These are phyloP conservation scores for Ischnus inquisitorius DNA, from an alignment of 2,888 invertebrate species.

Conservation along the genomic window DNA sequence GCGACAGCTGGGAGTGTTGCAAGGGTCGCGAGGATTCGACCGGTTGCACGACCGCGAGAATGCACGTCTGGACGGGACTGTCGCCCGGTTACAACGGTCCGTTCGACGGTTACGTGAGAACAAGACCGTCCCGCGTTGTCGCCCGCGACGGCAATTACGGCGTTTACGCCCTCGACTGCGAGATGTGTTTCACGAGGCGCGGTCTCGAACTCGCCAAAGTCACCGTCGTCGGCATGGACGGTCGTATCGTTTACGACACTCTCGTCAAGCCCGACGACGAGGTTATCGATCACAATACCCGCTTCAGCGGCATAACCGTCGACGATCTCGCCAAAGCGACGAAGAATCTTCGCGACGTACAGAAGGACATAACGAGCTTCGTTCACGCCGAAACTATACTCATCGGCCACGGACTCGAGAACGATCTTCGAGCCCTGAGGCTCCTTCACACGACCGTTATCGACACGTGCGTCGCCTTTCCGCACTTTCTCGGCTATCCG, in stretches of 20 bases:
- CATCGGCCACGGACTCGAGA: slow-evolving; percentile 98
- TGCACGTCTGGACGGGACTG: slow-evolving; percentile 93
- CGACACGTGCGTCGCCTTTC: slow-evolving; percentile 96
- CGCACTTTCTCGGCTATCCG: slow-evolving; percentile 94
- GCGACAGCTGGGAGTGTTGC: slow-evolving; percentile 89
- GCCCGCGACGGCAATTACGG: slow-evolving; percentile 86
- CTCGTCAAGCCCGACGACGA: slow-evolving; percentile 93
- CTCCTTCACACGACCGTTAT: slow-evolving; percentile 94
- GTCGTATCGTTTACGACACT: slow-evolving; percentile 92
- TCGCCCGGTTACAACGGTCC: slow-evolving; percentile 91
- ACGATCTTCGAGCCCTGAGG: slow-evolving; percentile 95
- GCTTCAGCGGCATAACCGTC: slow-evolving; percentile 96
- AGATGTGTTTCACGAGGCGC: slow-evolving; percentile 97
- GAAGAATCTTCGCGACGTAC: slow-evolving; percentile 92
- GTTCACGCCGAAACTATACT: slow-evolving; percentile 94
- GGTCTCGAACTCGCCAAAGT: slow-evolving; percentile 96
- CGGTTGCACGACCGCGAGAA: slow-evolving; percentile 89
- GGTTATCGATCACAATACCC: slow-evolving; percentile 97
- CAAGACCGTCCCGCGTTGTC: slow-evolving; percentile 85
- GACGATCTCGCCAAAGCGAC: slow-evolving; percentile 88
- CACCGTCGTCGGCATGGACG: slow-evolving; percentile 92
- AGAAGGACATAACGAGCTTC: slow-evolving; percentile 93
- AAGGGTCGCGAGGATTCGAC: slow-evolving; percentile 85
- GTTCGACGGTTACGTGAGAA: slow-evolving; percentile 89
- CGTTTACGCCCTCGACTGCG: slow-evolving; percentile 96